Evolutionary conservation across 2,888 invertebrate species (phyloP), one percentile per base, ranked within the genome.

Genomic region (Eupithecia inturbata): DNA sequence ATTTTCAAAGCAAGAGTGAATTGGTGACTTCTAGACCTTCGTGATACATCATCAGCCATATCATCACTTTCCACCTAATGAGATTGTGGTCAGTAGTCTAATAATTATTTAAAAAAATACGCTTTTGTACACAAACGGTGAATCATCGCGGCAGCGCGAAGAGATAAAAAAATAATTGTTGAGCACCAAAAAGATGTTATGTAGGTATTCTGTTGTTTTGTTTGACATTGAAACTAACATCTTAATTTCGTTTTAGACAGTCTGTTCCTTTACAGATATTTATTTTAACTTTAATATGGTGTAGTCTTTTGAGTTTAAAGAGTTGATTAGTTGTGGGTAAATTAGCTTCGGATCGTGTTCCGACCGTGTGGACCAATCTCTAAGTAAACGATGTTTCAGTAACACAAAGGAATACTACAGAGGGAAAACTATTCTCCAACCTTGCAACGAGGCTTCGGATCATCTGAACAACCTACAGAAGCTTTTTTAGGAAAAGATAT

Each of bases 401-500:
- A 53, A 53, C 62, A 28, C 16, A 28, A 31, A 62, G 16, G 12
- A 31, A 31, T 63, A 36, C 31, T 36, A 63, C 16, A 63, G 31
- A 5, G n/a, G 4, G 1, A 26, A 16, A 66, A 39, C 5, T 36
- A 12, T 66, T 26, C 39, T 26, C 66, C 39, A 41, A 22, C 66
- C 39, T 39, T 36, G 33, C 31, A 33, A 64, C 63, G 63, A 22
- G 39, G 26, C 39, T 64, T 36, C 22, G 77, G 72, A 75, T 39
- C 49, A 45, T 72, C 41, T 45, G 57, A 39, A 39, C 62, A 70
- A 62, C 26, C 10, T 31, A 66, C 71, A 66, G 39, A 71, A 63
- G 63, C 62, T 62, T 63, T 63, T 62, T 64, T 19, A 64, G n/a
- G 14, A 5, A 63, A 64, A 64, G n/a, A 63, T 36, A 36, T 33